A percentile compares a stretch with the other conserved stretches of the same genome.
These are phyloP conservation scores for Himalopsyche tibetana DNA, from an alignment of 2,888 invertebrate species.

Conservation along the genomic window DNA sequence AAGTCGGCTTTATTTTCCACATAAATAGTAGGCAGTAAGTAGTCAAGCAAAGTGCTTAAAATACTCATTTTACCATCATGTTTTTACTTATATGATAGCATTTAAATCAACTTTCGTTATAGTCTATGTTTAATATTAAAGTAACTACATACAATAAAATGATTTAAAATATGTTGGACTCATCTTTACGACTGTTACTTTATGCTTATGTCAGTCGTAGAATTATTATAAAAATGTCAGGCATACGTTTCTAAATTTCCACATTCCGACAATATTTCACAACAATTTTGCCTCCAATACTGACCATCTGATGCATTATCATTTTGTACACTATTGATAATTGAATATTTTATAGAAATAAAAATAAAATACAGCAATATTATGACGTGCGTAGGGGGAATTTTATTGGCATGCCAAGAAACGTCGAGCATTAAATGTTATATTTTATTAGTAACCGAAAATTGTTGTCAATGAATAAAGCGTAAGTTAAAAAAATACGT, in stretches of 20 bases:
- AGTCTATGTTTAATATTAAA: too few species aligned
- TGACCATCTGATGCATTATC: neutral
- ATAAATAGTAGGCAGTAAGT: too few species aligned
- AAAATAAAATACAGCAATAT: neutral
- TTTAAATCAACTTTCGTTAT: too few species aligned
- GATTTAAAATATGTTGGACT: neutral
- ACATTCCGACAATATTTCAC: neutral
- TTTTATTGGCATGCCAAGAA: neutral
- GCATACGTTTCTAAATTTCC: neutral
- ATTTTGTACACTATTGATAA: neutral
- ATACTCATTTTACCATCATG: too few species aligned
- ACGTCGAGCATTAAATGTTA: neutral
- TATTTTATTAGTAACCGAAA: neutral
- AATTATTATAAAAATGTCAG: neutral
- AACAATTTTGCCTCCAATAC: neutral
- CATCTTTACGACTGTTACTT: neutral
- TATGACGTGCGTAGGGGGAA: constrained; percentile 4
- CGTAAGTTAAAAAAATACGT: too few species aligned
- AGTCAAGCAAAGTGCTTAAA: too few species aligned
- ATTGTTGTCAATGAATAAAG: neutral
- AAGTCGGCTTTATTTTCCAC: too few species aligned
- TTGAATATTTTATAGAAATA: neutral
- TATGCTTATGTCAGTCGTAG: neutral
- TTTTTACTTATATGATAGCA: too few species aligned
- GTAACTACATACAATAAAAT: too few species aligned